phyloP scores from a whole-genome alignment of 1,140 invertebrate species.

The Brachionus rubens region DNA sequence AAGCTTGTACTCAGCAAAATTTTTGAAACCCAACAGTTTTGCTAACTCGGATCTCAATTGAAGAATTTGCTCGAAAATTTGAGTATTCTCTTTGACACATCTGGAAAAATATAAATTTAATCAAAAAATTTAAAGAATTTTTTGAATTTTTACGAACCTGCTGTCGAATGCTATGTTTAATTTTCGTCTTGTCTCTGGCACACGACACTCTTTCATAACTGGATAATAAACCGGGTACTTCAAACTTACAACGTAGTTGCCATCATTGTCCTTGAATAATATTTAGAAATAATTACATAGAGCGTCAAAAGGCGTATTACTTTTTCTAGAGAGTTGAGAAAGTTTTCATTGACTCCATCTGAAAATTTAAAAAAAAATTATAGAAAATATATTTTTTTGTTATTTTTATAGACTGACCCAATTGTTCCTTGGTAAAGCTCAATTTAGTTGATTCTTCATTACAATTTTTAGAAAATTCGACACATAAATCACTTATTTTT shows the following conservation, averaged over 20 bases:
- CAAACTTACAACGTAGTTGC: constrained; percentile 61
- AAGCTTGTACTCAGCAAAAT: constrained; percentile 62
- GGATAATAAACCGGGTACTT: constrained; percentile 65
- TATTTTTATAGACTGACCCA: constrained; percentile 52
- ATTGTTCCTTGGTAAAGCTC: constrained; percentile 61
- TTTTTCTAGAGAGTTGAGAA: constrained; percentile 41
- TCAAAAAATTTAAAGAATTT: constrained; percentile 45
- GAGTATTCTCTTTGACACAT: constrained; percentile 62
- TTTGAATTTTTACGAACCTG: constrained; percentile 51
- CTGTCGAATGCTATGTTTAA: constrained; percentile 62
- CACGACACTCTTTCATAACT: constrained; percentile 62
- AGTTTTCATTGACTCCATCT: constrained; percentile 40
- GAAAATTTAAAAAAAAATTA: constrained; percentile 11
- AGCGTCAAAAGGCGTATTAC: constrained; percentile 48
- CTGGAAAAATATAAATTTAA: constrained; percentile 49
- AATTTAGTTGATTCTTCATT: constrained; percentile 64
- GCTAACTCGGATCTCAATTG: constrained; percentile 62
- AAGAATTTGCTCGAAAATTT: constrained; percentile 64
- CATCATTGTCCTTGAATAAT: constrained; percentile 56
- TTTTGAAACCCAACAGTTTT: constrained; percentile 61
- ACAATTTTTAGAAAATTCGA: constrained; percentile 63
- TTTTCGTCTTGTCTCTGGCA: constrained; percentile 59
- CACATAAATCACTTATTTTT: constrained; percentile 61
- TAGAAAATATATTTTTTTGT: not conserved
- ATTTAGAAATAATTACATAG: constrained; percentile 11